Evolutionary conservation across 2,888 invertebrate genomes (phyloP).

Genomic region (Eumerus sabulonum): DNA sequence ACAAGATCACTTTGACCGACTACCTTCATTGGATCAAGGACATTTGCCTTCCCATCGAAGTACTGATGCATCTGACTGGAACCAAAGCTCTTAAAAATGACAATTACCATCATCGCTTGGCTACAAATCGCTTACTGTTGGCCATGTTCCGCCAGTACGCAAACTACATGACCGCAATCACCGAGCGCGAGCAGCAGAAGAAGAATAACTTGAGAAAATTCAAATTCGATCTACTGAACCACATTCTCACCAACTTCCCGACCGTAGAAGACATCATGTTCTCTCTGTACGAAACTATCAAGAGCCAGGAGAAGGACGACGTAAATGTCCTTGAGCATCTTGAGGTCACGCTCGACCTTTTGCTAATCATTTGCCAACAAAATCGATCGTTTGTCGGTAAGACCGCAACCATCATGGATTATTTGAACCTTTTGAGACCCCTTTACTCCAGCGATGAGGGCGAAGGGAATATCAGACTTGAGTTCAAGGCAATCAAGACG

Average conservation of each 20-base stretch:
- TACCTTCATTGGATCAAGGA: constrained; percentile 76
- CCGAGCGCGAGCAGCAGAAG: constrained; percentile 73
- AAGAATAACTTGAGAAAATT: constrained; percentile 76
- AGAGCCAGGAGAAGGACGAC: constrained; percentile 24
- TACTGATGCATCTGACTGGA: constrained; percentile 72
- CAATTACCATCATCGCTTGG: constrained; percentile 74
- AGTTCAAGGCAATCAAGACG: constrained; percentile 77
- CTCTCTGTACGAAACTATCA: constrained; percentile 74
- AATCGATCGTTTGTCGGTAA: constrained; percentile 77
- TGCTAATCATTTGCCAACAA: constrained; percentile 75
- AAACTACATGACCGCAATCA: constrained; percentile 75
- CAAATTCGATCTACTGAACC: constrained; percentile 78
- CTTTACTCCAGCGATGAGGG: constrained; percentile 72
- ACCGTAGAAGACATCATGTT: constrained; percentile 75
- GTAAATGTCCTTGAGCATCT: constrained; percentile 76
- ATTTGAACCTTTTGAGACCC: constrained; percentile 76
- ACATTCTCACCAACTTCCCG: constrained; percentile 77
- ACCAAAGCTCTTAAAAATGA: constrained; percentile 67
- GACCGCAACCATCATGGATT: constrained; percentile 76
- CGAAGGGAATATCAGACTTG: constrained; percentile 72
- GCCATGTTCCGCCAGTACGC: constrained; percentile 79
- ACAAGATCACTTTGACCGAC: constrained; percentile 76
- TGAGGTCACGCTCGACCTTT: constrained; percentile 75
- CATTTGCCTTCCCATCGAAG: constrained; percentile 75
- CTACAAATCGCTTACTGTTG: constrained; percentile 75